Evolutionary conservation across 2,113 vertebrate genomes (phyloP), one percentile per base, ranked within the genome.

Genomic region (Poeciliopsis turrubarensis): DNA sequence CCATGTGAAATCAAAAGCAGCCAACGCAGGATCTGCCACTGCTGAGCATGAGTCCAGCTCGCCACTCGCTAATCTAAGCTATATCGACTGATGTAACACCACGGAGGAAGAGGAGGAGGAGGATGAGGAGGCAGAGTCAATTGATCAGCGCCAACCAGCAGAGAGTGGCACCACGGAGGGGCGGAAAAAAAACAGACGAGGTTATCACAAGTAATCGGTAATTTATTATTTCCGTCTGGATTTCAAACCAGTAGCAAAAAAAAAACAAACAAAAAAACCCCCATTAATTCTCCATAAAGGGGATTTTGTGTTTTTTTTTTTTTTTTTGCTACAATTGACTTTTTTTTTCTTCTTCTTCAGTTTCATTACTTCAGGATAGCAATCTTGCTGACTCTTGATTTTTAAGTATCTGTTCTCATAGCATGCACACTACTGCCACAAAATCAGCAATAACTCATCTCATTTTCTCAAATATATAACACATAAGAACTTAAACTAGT

Each of bases 41-140:
- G 61, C 86, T 86, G 85, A 73, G 88, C 39, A 57, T 65, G 78
- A 85, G 85, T 88, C 83, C 87, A 83, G 84, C 79, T 75, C 57
- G 72, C 78, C 77, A 75, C 70, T 70, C 4, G 37, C 74, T 85
- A 88, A 92, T 94, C 91, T 92, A 92, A 94, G 87, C 73, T 89
- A 94, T 93, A 94, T 93, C 80, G 92, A 94, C 79, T 76, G 75
- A 75, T 89, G 89, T 92, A 89, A 86, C 89, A 72, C 77, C 83
- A 86, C 37, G 77, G 39, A 87, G 73, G 78, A 70, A 73, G 82
- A 82, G 75, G 73, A 60, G 72, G 82, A 82, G 74, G 75, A 34
- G 32, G 34, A 37, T 11, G 34, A 70, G 75, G 82, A 82, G 75
- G 75, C 61, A 75, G 76, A 47, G 60, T 29, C 81, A 90, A 41